These are phyloP conservation scores for Dicerorhinus sumatrensis DNA, from an alignment of 2,113 vertebrate genomes.

Conservation along the genomic window DNA sequence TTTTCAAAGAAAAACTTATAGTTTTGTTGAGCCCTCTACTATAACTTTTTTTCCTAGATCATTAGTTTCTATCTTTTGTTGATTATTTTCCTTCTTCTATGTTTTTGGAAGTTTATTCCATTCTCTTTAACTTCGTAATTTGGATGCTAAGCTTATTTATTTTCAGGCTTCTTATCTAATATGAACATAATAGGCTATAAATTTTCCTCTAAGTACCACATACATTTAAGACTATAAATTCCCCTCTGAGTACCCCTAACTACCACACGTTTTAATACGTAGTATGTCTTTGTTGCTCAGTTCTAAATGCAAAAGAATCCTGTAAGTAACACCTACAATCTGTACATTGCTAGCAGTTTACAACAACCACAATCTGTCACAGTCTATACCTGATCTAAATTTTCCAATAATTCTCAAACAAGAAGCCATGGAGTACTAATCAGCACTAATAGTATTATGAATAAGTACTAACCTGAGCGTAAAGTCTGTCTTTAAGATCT, in stretches of 20 bases:
- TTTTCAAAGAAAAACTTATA: neutral
- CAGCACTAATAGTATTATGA: neutral
- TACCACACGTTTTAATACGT: neutral
- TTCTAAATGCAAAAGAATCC: constrained; percentile 38
- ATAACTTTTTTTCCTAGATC: neutral
- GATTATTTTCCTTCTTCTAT: constrained; percentile 29
- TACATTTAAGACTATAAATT: constrained; percentile 46
- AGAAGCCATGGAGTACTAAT: neutral
- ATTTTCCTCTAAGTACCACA: constrained; percentile 4
- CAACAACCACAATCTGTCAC: constrained; percentile 22
- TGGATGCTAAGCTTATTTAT: neutral
- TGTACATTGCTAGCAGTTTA: constrained; percentile 27
- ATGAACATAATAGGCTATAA: neutral
- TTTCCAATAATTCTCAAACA: constrained; percentile 32
- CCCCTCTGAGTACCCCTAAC: constrained; percentile 3
- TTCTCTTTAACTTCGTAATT: constrained; percentile 46
- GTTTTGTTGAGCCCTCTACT: neutral
- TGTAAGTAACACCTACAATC: constrained; percentile 22
- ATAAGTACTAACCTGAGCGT: constrained; percentile 7
- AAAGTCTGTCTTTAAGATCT: neutral
- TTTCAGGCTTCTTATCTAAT: constrained; percentile 36
- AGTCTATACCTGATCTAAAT: constrained; percentile 30
- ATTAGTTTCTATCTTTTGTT: constrained; percentile 24
- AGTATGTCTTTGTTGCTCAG: constrained; percentile 2
- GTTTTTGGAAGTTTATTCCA: constrained; percentile 1